Conservation (phyloP, 2,888 invertebrate species). For the Ptilodon capucinus region DNA sequence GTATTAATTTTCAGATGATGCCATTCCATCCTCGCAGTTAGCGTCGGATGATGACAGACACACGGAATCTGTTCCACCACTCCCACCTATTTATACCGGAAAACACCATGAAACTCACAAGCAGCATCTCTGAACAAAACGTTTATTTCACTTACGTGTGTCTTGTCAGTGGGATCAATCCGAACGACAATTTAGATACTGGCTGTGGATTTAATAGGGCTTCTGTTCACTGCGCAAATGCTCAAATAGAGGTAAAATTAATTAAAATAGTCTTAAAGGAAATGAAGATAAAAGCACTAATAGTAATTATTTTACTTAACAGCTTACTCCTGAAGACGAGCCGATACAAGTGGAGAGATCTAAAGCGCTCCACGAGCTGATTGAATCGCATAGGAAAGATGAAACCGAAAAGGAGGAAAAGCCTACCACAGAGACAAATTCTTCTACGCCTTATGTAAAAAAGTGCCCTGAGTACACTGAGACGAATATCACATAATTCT, state of each 20-base stretch:
- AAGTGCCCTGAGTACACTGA: background rate
- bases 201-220: conserved; percentile 19
- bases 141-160: conserved; percentile 62
- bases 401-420: conserved; percentile 17
- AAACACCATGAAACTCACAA: conserved; percentile 40
- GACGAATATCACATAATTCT: background rate
- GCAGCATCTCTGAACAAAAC: conserved; percentile 65
- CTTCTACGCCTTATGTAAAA: conserved; percentile 36
- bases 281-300: background rate
- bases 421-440: conserved; percentile 19
- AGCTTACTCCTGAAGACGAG: conserved; percentile 41
- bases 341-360: conserved; percentile 63
- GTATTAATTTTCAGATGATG: conserved; percentile 27
- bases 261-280: background rate
- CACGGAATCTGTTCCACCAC: conserved; percentile 12
- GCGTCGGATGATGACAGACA: conserved; percentile 14
- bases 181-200: conserved; percentile 26
- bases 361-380: conserved; percentile 63
- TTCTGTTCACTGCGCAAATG: conserved; percentile 26
- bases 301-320: background rate
- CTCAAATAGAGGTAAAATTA: conserved; percentile 31
- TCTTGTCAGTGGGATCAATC: conserved; percentile 53
- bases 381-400: conserved; percentile 42
- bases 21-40: background rate
- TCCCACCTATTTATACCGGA: conserved; percentile 20